phyloP scores from a whole-genome alignment of 2,888 invertebrate genomes.

The Dysmachus trigonus region DNA sequence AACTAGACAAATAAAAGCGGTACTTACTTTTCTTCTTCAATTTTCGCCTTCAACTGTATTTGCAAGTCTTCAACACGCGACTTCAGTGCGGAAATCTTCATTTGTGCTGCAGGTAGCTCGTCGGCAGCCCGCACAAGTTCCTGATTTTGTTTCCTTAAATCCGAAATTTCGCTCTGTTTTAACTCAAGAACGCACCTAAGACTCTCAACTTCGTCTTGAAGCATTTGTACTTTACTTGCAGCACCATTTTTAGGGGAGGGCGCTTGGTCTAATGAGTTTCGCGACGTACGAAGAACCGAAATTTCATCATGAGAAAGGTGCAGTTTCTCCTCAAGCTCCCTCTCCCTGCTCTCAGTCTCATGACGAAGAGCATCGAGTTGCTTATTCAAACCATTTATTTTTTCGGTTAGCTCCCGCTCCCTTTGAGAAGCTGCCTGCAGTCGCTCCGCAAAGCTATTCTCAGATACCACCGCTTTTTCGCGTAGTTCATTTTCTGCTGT shows the following conservation, averaged over 20 bases:
- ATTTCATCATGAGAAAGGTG: conserved; percentile 61
- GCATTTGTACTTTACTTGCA: conserved; percentile 58
- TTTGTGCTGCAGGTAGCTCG: conserved; percentile 75
- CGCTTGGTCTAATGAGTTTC: conserved; percentile 46
- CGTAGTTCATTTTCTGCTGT: conserved; percentile 56
- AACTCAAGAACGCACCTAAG: conserved; percentile 88
- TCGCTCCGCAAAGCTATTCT: conserved; percentile 56
- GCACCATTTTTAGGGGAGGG: conserved; percentile 45
- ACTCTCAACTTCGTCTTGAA: conserved; percentile 82
- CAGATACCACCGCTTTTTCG: conserved; percentile 56
- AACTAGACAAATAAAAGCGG: background rate
- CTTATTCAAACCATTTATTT: conserved; percentile 57
- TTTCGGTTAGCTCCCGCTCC: conserved; percentile 59
- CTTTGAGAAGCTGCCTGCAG: conserved; percentile 55
- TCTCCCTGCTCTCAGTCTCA: conserved; percentile 57
- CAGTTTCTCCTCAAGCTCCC: conserved; percentile 61
- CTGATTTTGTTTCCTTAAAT: conserved; percentile 76
- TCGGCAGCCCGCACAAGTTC: conserved; percentile 79
- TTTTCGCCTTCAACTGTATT: conserved; percentile 75
- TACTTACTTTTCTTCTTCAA: conserved; percentile 76
- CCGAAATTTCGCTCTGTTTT: conserved; percentile 84
- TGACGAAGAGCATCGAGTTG: conserved; percentile 58
- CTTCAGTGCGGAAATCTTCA: conserved; percentile 78
- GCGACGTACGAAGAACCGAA: conserved; percentile 53
- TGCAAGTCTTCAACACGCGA: conserved; percentile 88